These are phyloP conservation scores for Allolobophora icterica DNA, from an alignment of 2,888 invertebrate species.

Conservation along the genomic window DNA sequence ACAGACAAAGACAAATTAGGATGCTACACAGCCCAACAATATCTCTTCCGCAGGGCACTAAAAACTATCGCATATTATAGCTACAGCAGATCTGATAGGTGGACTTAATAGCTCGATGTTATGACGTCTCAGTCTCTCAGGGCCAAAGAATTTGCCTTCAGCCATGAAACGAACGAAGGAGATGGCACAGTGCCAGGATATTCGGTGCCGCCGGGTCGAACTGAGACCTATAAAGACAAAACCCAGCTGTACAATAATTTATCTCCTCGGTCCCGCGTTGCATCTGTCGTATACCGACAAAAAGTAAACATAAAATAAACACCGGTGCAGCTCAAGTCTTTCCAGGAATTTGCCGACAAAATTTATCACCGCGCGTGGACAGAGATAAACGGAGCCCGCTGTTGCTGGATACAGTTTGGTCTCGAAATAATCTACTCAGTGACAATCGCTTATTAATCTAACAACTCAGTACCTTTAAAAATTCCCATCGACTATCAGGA, in stretches of 20 bases:
- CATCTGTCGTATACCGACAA: neutral
- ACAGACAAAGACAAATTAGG: neutral
- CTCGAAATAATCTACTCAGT: no score
- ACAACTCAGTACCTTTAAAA: no score
- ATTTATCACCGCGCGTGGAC: no score
- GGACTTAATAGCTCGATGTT: neutral
- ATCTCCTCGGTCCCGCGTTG: neutral
- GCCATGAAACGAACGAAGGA: neutral
- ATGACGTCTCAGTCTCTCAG: neutral
- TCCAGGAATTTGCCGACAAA: no score
- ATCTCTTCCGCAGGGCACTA: neutral
- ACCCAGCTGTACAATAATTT: neutral
- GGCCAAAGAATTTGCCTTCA: conserved; percentile 8
- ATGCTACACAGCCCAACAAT: neutral
- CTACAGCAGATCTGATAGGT: neutral
- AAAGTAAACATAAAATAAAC: neutral
- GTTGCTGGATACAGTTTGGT: no score
- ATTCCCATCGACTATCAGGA: no score
- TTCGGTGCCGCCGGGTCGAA: neutral
- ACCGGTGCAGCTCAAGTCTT: no score
- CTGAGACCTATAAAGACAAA: neutral
- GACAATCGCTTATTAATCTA: no score
- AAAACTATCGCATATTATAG: neutral
- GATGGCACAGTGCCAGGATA: neutral
- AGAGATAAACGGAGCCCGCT: no score